Conservation (phyloP, 2,888 invertebrate species). For the Rotaria magnacalcarata region DNA sequence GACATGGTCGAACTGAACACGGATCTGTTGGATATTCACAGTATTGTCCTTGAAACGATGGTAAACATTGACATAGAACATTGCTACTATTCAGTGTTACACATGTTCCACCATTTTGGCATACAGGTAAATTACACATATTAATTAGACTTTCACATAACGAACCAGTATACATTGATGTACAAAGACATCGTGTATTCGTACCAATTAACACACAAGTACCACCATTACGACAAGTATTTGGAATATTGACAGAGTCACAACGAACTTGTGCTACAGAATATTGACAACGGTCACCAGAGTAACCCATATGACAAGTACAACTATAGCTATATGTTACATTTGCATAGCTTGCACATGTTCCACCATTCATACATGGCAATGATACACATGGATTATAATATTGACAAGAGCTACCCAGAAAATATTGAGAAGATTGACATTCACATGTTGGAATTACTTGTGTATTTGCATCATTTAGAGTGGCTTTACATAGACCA, state of each 20-base stretch:
- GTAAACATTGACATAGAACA: slow-evolving; percentile 40
- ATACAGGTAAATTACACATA: slow-evolving; percentile 56
- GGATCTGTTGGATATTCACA: slow-evolving; percentile 40
- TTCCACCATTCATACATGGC: slow-evolving; percentile 44
- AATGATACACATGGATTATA: slow-evolving; percentile 43
- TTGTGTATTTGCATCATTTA: not conserved
- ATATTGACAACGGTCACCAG: slow-evolving; percentile 77
- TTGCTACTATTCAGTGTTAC: slow-evolving; percentile 60
- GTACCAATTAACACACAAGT: slow-evolving; percentile 12
- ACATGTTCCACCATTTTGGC: slow-evolving; percentile 68
- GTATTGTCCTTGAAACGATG: slow-evolving; percentile 36
- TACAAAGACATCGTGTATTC: slow-evolving; percentile 35
- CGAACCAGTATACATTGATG: slow-evolving; percentile 37
- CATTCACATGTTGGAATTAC: not conserved
- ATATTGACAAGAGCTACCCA: slow-evolving; percentile 41
- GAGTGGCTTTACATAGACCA: slow-evolving; percentile 31
- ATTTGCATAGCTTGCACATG: slow-evolving; percentile 28
- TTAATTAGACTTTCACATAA: slow-evolving; percentile 42
- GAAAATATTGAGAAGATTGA: not conserved
- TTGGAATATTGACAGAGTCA: slow-evolving; percentile 11
- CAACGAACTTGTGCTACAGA: slow-evolving; percentile 23
- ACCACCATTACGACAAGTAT: slow-evolving; percentile 40
- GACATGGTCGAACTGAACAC: slow-evolving; percentile 67
- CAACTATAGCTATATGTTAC: slow-evolving; percentile 57
- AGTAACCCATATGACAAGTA: slow-evolving; percentile 54